These are phyloP conservation scores for Esox niger DNA, from an alignment of 2,113 vertebrate species.

Conservation along the genomic window DNA sequence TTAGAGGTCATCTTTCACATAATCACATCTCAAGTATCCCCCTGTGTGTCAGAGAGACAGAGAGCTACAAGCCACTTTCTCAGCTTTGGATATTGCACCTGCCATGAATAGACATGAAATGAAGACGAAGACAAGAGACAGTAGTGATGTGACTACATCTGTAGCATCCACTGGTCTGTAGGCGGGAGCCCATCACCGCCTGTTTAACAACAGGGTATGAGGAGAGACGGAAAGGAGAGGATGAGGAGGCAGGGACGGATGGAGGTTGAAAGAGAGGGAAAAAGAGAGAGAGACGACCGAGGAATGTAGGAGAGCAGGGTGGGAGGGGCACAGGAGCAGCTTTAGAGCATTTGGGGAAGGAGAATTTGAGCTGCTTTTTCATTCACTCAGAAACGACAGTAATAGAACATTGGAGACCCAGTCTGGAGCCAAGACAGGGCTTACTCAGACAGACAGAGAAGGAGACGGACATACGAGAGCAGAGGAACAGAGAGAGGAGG, in stretches of 20 bases:
- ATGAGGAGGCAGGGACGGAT: slow-evolving; percentile 44
- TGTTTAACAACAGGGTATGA: slow-evolving; percentile 52
- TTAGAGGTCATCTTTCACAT: slow-evolving; percentile 2
- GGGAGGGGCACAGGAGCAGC: slow-evolving; percentile 64
- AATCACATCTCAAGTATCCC: no score
- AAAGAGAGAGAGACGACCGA: slow-evolving; percentile 32
- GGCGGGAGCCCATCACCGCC: slow-evolving; percentile 1
- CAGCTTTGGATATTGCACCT: no score
- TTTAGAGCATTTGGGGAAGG: slow-evolving; percentile 35
- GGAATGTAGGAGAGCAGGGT: slow-evolving; percentile 47
- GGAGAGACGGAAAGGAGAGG: slow-evolving; percentile 28
- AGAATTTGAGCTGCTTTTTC: slow-evolving; percentile 39
- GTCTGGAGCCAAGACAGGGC: slow-evolving; percentile 20
- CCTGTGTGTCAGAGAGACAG: neutral
- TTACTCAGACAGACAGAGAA: slow-evolving; percentile 20
- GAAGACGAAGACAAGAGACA: neutral
- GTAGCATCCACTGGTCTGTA: slow-evolving; percentile 20
- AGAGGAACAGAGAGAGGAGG: slow-evolving; percentile 28
- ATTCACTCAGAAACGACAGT: slow-evolving; percentile 31
- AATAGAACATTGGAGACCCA: slow-evolving; percentile 37
- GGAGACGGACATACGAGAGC: slow-evolving; percentile 4
- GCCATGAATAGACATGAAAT: no score
- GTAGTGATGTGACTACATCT: neutral
- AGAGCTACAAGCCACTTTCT: no score
- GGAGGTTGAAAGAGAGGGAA: slow-evolving; percentile 40